These are phyloP conservation scores for Rhadina sibilatrix DNA, from an alignment of 2,113 vertebrate genomes.

Conservation along the genomic window DNA sequence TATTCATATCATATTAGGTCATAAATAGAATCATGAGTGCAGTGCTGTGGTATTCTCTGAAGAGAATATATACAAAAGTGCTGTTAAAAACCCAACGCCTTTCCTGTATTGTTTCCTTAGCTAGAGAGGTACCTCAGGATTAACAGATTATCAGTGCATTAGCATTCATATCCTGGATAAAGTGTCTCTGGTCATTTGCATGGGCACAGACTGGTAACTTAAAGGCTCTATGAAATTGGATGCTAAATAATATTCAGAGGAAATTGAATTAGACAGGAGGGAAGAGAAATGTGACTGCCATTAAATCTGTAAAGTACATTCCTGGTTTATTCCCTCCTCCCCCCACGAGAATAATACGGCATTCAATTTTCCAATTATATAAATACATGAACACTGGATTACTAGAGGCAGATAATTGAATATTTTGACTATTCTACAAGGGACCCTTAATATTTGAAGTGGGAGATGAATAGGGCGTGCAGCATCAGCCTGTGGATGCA, in stretches of 20 bases:
- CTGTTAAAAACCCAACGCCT: neutral
- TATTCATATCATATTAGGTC: neutral
- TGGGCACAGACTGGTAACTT: neutral
- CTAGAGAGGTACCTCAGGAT: neutral
- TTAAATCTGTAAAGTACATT: neutral
- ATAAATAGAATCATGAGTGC: neutral
- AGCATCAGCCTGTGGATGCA: neutral
- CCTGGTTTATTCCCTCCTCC: neutral
- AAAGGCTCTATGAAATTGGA: neutral
- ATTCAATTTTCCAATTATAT: constrained; percentile 37
- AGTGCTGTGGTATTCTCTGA: neutral
- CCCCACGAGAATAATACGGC: neutral
- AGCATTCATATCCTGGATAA: neutral
- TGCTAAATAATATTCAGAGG: constrained; percentile 6
- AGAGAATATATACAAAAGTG: neutral
- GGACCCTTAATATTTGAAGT: constrained; percentile 25
- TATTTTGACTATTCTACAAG: constrained; percentile 9
- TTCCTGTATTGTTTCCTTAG: neutral
- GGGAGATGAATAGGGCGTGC: neutral
- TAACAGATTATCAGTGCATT: neutral
- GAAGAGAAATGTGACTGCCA: constrained; percentile 8
- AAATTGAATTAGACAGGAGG: constrained; percentile 4
- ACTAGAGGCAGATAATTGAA: constrained; percentile 23
- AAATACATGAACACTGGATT: constrained; percentile 34
- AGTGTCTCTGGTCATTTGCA: neutral